Evolutionary conservation across 1,140 invertebrate species (phyloP).

Genomic region (Sogatella furcifera): DNA sequence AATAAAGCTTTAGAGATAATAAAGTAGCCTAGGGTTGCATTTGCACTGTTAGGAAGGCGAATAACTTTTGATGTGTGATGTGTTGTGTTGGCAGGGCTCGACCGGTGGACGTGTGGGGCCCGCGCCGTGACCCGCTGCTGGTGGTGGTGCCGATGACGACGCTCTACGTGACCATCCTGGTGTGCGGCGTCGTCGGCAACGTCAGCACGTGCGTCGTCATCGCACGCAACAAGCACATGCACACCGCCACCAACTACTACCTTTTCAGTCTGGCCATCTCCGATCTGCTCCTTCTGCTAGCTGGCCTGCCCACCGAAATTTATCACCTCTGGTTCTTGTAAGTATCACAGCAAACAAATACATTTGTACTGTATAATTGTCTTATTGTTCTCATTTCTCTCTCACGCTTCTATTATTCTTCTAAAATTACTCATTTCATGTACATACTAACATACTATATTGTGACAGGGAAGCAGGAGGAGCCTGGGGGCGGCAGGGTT

Average conservation of each 20-base stretch:
- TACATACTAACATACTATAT: no score
- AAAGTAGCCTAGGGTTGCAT: no score
- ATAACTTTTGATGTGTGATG: no score
- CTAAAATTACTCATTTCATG: no score
- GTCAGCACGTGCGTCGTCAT: slow-evolving; percentile 79
- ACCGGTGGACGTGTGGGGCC: slow-evolving; percentile 28
- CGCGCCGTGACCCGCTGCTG: slow-evolving; percentile 37
- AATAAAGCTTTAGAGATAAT: no score
- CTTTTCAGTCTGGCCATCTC: slow-evolving; percentile 80
- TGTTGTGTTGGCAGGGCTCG: neutral
- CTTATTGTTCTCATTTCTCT: no score
- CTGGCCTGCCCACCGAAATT: slow-evolving; percentile 64
- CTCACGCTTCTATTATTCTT: no score
- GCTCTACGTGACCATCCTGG: slow-evolving; percentile 61
- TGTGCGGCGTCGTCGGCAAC: slow-evolving; percentile 76
- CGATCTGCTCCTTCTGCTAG: slow-evolving; percentile 68
- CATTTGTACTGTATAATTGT: neutral
- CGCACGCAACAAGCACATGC: slow-evolving; percentile 64
- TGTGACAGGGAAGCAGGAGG: no score
- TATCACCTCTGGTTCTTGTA: slow-evolving; percentile 67
- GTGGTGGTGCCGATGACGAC: slow-evolving; percentile 50
- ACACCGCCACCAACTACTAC: slow-evolving; percentile 76
- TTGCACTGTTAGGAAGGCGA: no score
- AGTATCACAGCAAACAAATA: slow-evolving; percentile 42
- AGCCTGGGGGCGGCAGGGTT: no score